Evolutionary conservation across 2,113 vertebrate genomes (phyloP), one percentile per base, ranked within the genome.

Genomic region (Agapornis roseicollis): DNA sequence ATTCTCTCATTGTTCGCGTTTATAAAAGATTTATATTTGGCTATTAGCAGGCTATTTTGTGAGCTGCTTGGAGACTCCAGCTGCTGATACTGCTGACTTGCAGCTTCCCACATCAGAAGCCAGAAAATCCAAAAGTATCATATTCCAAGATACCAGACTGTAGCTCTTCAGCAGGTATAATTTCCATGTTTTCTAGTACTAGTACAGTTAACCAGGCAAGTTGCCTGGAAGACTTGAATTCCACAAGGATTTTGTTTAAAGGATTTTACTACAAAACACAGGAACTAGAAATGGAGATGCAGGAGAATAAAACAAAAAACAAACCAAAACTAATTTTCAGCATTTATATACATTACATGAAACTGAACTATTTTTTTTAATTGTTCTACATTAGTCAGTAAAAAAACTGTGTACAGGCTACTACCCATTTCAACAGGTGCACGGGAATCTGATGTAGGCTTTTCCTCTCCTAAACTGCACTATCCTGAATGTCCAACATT

Each of bases 271-370:
- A 70, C 11, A 49, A 71, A 66, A 77, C 28, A 76, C 10, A 46
- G 33, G 42, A 84, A 94, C 13, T 13, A 8, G 27, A 44, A 86
- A 61, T 1, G 25, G 27, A 85, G 42, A 47, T 39, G 13, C 50
- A 90, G 13, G 14, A 81, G 61, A 42, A 85, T 6, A 14, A 53
- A 16, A 33, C 74, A 70, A 83, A 66, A 46, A 39, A 5, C 17
- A 17, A 17, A 55, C 0, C 1, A 2, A 8, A n/a, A 39, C 1
- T 4, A 35, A 28, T 13, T 63, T 52, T 41, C 37, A 44, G 31
- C 6, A 29, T 71, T 49, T 58, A 47, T 63, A 53, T 31, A 70
- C 3, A 17, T 44, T 24, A 68, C 1, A 13, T 55, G 47, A 87
- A 91, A 79, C 13, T 2, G 7, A 63, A 6, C 16, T 69, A 24